Evolutionary conservation across 2,797 vertebrate genomes (phyloP).

Genomic region (Melopsittacus undulatus): DNA sequence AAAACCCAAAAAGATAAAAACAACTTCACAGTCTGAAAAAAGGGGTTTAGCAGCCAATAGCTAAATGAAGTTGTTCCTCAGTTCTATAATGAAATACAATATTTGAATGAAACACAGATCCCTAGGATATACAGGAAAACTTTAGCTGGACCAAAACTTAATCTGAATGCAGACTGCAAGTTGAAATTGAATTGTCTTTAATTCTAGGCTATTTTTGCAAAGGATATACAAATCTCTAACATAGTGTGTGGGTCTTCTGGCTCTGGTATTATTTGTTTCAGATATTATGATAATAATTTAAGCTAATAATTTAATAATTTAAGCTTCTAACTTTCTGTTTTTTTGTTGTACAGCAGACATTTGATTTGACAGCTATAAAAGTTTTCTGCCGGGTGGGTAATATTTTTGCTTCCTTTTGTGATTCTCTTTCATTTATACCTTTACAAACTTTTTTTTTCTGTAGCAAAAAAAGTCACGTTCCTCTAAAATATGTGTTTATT

Average conservation of each 20-base stretch:
- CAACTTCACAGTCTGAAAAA: not conserved
- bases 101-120: not conserved
- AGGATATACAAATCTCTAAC: not conserved
- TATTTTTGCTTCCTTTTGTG: not conserved
- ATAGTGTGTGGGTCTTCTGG: not conserved
- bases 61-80: not conserved
- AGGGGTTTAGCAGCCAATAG: not conserved
- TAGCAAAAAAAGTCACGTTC: not conserved
- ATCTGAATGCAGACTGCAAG: not conserved
- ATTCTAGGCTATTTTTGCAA: not conserved
- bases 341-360: not conserved
- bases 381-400: not conserved
- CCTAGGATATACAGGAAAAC: not conserved
- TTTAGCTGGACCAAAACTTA: not conserved
- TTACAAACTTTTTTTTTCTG: not conserved
- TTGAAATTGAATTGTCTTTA: not conserved
- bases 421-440: not conserved
- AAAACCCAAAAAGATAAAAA: not conserved
- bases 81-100: not conserved
- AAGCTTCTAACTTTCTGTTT: not conserved
- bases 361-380: not conserved
- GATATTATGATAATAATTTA: not conserved
- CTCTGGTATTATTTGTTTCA: not conserved
- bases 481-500: not conserved
- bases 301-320: no score